Percentiles rank a stretch among this genome's conserved stretches.
phyloP scores from a whole-genome alignment of 2,113 vertebrate genomes.

The Rhinopomastus cyanomelas region DNA sequence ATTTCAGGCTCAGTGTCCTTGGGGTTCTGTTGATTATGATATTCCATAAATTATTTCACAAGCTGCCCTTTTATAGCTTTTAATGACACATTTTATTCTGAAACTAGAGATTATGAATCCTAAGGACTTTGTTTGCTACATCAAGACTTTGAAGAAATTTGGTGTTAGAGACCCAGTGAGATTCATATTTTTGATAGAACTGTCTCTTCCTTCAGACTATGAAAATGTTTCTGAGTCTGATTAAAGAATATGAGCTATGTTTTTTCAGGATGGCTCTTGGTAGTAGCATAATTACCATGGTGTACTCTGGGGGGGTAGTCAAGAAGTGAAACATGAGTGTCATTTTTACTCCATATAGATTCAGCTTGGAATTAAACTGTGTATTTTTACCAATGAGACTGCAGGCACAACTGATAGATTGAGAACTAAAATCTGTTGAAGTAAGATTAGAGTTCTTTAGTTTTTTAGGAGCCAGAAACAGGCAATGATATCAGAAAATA shows the following conservation, averaged over 20 bases:
- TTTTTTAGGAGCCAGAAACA: not conserved
- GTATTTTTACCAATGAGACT: not conserved
- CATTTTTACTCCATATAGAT: constrained; percentile 13
- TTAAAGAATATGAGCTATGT: constrained; percentile 29
- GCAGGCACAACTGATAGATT: not conserved
- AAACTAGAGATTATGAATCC: constrained; percentile 1
- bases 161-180: not conserved
- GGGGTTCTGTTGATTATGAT: not conserved
- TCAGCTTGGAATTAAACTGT: constrained; percentile 28
- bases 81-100: not conserved
- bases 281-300: constrained; percentile 22
- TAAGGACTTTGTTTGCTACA: not conserved
- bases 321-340: constrained; percentile 39
- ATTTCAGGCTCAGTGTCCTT: not conserved
- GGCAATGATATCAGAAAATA: not conserved
- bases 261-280: not conserved
- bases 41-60: not conserved
- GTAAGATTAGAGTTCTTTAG: not conserved
- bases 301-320: constrained; percentile 4
- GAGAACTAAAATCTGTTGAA: constrained; percentile 21
- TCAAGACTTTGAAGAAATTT: not conserved
- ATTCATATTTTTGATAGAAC: constrained; percentile 31
- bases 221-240: constrained; percentile 48
- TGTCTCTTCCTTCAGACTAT: not conserved
- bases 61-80: not conserved